Conservation (phyloP, 2,888 invertebrate genomes). For the Melitaea athalia region DNA sequence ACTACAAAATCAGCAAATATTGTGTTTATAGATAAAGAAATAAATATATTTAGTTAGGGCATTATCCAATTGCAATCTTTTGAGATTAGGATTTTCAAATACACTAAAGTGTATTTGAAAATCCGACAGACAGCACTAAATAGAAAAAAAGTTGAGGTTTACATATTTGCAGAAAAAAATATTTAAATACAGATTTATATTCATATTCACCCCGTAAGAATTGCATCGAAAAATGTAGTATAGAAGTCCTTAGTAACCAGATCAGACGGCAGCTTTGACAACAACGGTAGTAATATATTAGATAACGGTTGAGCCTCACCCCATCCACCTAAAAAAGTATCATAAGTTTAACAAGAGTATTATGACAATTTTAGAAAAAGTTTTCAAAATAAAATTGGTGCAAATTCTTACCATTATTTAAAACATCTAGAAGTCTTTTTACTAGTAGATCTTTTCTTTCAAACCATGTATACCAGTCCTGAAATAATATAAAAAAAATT, state of each 20-base stretch:
- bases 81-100: too few species aligned
- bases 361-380: too few species aligned
- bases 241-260: conserved; percentile 81
- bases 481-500: conserved; percentile 45
- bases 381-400: too few species aligned
- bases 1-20: too few species aligned
- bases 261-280: conserved; percentile 85
- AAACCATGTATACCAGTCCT: conserved; percentile 88
- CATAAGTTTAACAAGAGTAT: not conserved
- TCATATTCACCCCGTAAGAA: conserved; percentile 84
- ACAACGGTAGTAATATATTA: conserved; percentile 88
- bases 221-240: conserved; percentile 85
- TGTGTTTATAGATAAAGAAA: too few species aligned
- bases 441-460: conserved; percentile 87
- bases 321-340: conserved; percentile 83
- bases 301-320: conserved; percentile 88
- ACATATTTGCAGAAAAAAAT: too few species aligned
- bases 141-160: too few species aligned
- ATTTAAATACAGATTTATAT: not conserved
- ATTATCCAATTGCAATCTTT: too few species aligned
- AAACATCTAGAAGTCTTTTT: conserved; percentile 58
- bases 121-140: too few species aligned
- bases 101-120: too few species aligned
- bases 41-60: too few species aligned
- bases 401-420: conserved; percentile 59